Percentiles rank a stretch among this genome's conserved stretches.
Evolutionary conservation across 2,888 invertebrate genomes (phyloP).

Genomic region (Tuta absoluta): DNA sequence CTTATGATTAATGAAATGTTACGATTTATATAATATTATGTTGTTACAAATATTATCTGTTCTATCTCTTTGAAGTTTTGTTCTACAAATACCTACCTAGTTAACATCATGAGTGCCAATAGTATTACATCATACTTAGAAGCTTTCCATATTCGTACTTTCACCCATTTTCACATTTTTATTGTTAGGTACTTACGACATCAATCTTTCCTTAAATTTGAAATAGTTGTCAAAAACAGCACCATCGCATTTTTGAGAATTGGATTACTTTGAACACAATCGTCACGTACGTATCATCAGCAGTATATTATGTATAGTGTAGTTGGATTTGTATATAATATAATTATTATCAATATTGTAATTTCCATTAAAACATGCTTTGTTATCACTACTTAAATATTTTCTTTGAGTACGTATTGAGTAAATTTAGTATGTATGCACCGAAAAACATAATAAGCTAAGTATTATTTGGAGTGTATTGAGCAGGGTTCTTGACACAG

Average conservation of each 20-base stretch:
- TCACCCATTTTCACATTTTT: not conserved
- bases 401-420: conserved; percentile 23
- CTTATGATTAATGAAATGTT: conserved; percentile 24
- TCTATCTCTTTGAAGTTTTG: conserved; percentile 13
- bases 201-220: conserved; percentile 1
- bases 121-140: conserved; percentile 15
- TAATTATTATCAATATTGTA: conserved; percentile 1
- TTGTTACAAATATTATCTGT: conserved; percentile 18
- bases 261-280: not conserved
- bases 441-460: conserved; percentile 24
- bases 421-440: conserved; percentile 27
- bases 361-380: conserved; percentile 21
- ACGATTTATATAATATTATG: conserved; percentile 15
- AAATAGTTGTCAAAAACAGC: not conserved
- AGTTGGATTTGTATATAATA: conserved; percentile 19
- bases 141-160: not conserved
- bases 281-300: not conserved
- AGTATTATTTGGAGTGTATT: conserved; percentile 34
- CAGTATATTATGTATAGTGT: conserved; percentile 20
- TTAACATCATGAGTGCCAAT: conserved; percentile 30
- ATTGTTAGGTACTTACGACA: not conserved
- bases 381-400: conserved; percentile 27
- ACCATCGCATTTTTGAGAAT: not conserved
- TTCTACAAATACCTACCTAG: conserved; percentile 13
- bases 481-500: conserved; percentile 35